Evolutionary conservation across 2,797 vertebrate genomes (phyloP), one percentile per base, ranked within the genome.

Genomic region (Chromis chromis): DNA sequence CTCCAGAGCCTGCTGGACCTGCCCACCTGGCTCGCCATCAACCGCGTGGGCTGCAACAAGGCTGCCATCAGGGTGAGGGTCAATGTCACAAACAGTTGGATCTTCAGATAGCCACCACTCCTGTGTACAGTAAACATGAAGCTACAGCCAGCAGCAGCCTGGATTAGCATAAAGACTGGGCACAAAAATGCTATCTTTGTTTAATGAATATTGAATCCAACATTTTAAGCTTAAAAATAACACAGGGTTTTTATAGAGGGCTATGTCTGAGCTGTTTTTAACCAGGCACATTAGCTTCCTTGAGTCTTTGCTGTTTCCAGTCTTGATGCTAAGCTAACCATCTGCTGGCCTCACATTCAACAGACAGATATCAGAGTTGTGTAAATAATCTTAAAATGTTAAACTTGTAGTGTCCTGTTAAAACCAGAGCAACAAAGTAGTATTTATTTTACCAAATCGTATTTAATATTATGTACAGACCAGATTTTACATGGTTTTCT

Each of bases 11-110:
- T 99, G 81, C 93, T 99, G 91, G 98, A 99, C 81, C 92, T 99
- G 81, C 98, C 98, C 86, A 99, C 98, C 4, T 99, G 98, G 98
- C 95, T 99, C 76, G 96, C 98, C 81, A 99, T 99, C 94, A 99
- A 95, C 92, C 97, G 96, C 4, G 98, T 99, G 69, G 96, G 95
- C 88, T 99, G 98, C 91, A 99, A 99, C 94, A 98, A 99, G 91
- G 98, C 98, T 10, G 94, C 97, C 39, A 99, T 99, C 90, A 95
- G 98, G 94, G 98, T 99, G 85, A 96, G 96, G 79, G 44, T 49
- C 5, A 0, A 11, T 1, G 33, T 11, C 9, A 11, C 10, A 8
- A 1, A 31, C 31, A 31, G 31, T 7, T 31, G 31, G 31, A 31
- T 31, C 6, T 31, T 31, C 31, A 31, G 31, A 31, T 31, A 8